Evolutionary conservation across 2,113 vertebrate genomes (phyloP), one percentile per base, ranked within the genome.

Genomic region (Caracal caracal): DNA sequence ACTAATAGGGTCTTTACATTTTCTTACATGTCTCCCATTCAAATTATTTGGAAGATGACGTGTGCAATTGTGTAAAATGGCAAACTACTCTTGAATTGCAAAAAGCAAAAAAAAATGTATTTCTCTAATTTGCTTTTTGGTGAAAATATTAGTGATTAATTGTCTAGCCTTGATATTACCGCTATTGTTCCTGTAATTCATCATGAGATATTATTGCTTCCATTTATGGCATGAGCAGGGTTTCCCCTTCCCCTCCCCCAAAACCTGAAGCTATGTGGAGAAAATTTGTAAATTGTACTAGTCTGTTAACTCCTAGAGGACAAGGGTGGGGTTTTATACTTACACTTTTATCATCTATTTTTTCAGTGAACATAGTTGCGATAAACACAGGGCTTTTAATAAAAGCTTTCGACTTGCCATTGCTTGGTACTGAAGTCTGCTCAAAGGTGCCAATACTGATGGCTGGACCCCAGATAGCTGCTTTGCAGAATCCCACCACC

Each of bases 131-230:
- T 78, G 4, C 24, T 68, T 81, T 93, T 33, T 35, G 33, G 37
- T 88, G 22, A 80, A 82, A 87, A 66, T 87, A 37, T 28, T 85
- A 65, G 56, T 35, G 59, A 85, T 61, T 78, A 61, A 63, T 40
- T 49, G 26, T 9, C 43, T 76, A 81, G 10, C 12, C 8, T 81
- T 92, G 86, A 53, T 82, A 61, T 68, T 68, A 90, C 47, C 10
- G 3, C 40, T 66, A 11, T 30, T 3, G 20, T 40, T 84, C 10
- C 15, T 84, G 0, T 35, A 93, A 16, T 65, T 88, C 73, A 66
- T 81, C 37, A 47, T 40, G 59, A 84, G 15, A 43, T 87, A 43
- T 16, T 79, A 5, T 19, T 88, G 28, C 59, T 86, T 92, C 2
- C 22, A 24, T 87, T 70, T 61, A 59, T 83, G 12, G 10, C 10